Base-by-base conservation (phyloP, 2,888 invertebrate species). In the Schizaphis graminum region DNA sequence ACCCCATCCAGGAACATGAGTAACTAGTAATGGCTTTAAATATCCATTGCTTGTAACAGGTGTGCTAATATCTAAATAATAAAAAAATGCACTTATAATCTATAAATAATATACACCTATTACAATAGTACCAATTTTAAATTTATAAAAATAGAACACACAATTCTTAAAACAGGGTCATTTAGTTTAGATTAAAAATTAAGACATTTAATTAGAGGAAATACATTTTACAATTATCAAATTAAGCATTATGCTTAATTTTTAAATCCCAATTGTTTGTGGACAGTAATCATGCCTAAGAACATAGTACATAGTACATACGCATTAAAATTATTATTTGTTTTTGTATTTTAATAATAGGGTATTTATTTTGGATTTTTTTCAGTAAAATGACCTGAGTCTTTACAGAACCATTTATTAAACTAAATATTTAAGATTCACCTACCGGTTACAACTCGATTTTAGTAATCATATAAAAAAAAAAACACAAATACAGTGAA, bases 21-120 rank as follows among this genome's bases (percentile, higher is more conserved):
- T 98, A 95, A 98, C 98, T 95, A 99, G 96, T 92, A 97, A 97
- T 53, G 98, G 98, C 95, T 97, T 98, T 95, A 98, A 98, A 96
- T 98, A 98, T 1, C 98, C 98, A 96, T 98, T 98, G 95, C 97
- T 97, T 4, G 96, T n/a, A 96, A 96, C 94, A 95, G 95, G 91
- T 95, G 95, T 91, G 94, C 91, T 90, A 49, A 89, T 90, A 93
- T 77, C 61, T 90, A 93, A 86, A 86, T 91, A 87, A 90, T 91
- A 26, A 92, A 56, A 94, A 94, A 67, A n/a, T 89, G 94, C 67
- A 94, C 67, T 44, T 47, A 86, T 93, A 85, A 47, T 47, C 44
- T 94, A 61, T 86, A 84, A 8, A 49, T 49, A 49, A 28, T 47
- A 86, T 47, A 86, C 35, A 89, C 44, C 10, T n/a, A 88, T 57